These are phyloP conservation scores for Octonoba sinensis DNA, from an alignment of 2,888 invertebrate genomes.

Conservation along the genomic window DNA sequence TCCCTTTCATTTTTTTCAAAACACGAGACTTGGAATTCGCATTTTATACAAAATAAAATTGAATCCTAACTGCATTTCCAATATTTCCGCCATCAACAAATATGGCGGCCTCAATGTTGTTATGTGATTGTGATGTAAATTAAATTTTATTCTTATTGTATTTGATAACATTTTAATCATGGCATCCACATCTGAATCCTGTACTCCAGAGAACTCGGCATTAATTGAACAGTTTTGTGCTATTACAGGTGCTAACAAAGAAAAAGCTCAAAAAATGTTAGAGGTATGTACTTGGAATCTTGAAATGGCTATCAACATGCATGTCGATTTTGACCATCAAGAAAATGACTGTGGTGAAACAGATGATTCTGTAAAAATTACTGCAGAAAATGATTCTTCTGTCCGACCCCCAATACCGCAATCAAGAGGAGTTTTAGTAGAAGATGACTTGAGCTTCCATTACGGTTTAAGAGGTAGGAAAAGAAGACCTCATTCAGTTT, in stretches of 20 bases:
- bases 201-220: conserved; percentile 13
- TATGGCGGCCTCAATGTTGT: conserved; percentile 1
- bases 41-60: too few relatives aligned
- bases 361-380: neutral
- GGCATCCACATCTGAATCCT: conserved; percentile 55
- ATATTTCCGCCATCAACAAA: neutral
- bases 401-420: conserved; percentile 74
- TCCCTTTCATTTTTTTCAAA: too few relatives aligned
- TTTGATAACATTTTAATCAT: conserved; percentile 2
- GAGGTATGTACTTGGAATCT: conserved; percentile 73
- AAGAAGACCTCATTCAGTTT: conserved; percentile 71
- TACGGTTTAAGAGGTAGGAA: conserved; percentile 69
- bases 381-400: conserved; percentile 56
- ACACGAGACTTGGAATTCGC: too few relatives aligned
- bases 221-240: conserved; percentile 66
- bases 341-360: conserved; percentile 5
- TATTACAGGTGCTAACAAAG: conserved; percentile 67
- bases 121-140: neutral
- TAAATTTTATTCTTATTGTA: neutral
- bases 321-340: conserved; percentile 70
- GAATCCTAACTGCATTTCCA: too few relatives aligned
- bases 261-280: conserved; percentile 70
- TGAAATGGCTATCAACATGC: conserved; percentile 74
- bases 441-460: conserved; percentile 67
- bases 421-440: conserved; percentile 72